These are phyloP conservation scores for Nowickia ferox DNA, from an alignment of 2,888 invertebrate species.

Conservation along the genomic window DNA sequence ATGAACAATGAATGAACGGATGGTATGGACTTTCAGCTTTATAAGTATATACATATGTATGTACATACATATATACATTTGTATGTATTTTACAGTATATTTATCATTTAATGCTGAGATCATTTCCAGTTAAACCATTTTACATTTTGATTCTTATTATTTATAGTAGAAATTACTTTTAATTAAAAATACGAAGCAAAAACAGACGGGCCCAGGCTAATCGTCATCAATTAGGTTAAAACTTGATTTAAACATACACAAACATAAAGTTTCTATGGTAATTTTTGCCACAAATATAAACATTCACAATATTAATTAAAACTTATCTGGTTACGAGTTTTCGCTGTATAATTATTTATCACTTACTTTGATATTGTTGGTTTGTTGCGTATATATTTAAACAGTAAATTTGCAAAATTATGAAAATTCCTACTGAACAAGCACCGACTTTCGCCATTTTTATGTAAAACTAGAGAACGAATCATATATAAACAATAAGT, in stretches of 20 bases:
- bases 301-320: constrained; percentile 5
- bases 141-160: too few species aligned
- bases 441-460: constrained; percentile 78
- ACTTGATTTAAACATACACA: too few species aligned
- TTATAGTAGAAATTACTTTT: too few species aligned
- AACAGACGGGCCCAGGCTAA: too few species aligned
- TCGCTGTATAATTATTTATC: constrained; percentile 46
- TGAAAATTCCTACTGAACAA: constrained; percentile 74
- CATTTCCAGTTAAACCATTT: too few species aligned
- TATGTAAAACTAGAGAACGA: constrained; percentile 73
- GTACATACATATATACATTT: background rate
- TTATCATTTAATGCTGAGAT: too few species aligned
- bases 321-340: constrained; percentile 10
- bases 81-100: too few species aligned
- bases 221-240: too few species aligned
- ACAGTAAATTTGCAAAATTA: constrained; percentile 74
- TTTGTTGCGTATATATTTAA: constrained; percentile 73
- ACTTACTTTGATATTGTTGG: constrained; percentile 76
- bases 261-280: too few species aligned
- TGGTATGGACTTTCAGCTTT: background rate
- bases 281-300: background rate
- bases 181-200: too few species aligned
- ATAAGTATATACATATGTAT: background rate
- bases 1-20: background rate
- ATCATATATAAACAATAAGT: background rate